Conservation (phyloP, 2,888 invertebrate species). For the Quadroppia sp. region DNA sequence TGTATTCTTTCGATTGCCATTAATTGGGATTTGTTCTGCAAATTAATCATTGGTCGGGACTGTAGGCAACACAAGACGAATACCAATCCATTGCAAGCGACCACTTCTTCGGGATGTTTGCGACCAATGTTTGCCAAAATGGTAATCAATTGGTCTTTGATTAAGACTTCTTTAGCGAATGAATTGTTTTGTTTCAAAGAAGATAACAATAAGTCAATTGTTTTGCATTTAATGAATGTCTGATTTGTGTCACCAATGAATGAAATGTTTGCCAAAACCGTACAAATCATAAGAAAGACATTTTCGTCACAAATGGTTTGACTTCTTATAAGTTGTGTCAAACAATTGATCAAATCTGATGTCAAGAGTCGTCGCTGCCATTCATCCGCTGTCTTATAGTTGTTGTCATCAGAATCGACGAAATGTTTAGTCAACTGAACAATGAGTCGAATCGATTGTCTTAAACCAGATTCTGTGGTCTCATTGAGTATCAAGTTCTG, state of each 20-base stretch:
- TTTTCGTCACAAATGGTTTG: slow-evolving; percentile 60
- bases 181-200: slow-evolving; percentile 57
- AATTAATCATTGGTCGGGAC: slow-evolving; percentile 54
- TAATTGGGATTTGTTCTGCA: slow-evolving; percentile 50
- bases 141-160: slow-evolving; percentile 80
- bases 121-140: slow-evolving; percentile 77
- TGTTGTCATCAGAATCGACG: slow-evolving; percentile 55
- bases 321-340: slow-evolving; percentile 44
- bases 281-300: slow-evolving; percentile 75
- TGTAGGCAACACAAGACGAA: slow-evolving; percentile 71
- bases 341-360: slow-evolving; percentile 39
- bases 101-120: slow-evolving; percentile 57
- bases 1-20: slow-evolving; percentile 71
- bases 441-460: slow-evolving; percentile 82
- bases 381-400: not conserved
- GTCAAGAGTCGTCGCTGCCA: slow-evolving; percentile 33
- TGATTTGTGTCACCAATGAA: slow-evolving; percentile 69
- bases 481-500: slow-evolving; percentile 23
- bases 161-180: slow-evolving; percentile 59
- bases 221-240: slow-evolving; percentile 57
- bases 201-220: slow-evolving; percentile 63
- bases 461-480: slow-evolving; percentile 55
- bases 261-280: slow-evolving; percentile 84
- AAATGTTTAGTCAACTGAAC: slow-evolving; percentile 91
- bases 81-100: slow-evolving; percentile 61